These are phyloP conservation scores for Phymastichus coffea DNA, from an alignment of 1,140 invertebrate species.

Conservation along the genomic window DNA sequence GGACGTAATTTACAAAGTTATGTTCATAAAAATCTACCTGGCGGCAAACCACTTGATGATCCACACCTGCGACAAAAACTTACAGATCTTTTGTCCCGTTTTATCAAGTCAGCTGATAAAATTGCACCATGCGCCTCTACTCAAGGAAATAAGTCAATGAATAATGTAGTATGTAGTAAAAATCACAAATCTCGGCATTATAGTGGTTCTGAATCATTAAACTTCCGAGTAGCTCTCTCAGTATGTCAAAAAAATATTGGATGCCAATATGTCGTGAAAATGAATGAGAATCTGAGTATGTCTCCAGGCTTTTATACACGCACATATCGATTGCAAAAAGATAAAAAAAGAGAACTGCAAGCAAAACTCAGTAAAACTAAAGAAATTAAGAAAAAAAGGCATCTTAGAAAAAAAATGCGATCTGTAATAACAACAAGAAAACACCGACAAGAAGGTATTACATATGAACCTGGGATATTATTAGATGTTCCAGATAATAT, in stretches of 20 bases:
- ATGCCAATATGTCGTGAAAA: no score
- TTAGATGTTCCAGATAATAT: neutral
- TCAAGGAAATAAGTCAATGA: constrained; percentile 17
- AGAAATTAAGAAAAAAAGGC: constrained; percentile 1
- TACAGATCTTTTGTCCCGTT: neutral
- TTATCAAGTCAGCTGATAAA: constrained; percentile 21
- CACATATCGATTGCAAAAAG: constrained; percentile 3
- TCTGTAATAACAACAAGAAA: neutral
- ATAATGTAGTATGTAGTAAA: constrained; percentile 5
- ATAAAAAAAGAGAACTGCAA: neutral
- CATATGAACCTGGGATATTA: constrained; percentile 12
- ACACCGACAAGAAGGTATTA: constrained; percentile 13
- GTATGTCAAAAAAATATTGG: constrained; percentile 26
- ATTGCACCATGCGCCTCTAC: constrained; percentile 25
- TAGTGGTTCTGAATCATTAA: constrained; percentile 24
- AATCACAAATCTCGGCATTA: constrained; percentile 21
- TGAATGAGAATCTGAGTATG: no score
- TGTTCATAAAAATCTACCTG: neutral
- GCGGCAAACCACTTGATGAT: neutral
- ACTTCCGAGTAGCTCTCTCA: constrained; percentile 20
- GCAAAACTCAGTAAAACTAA: neutral
- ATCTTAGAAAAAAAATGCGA: neutral
- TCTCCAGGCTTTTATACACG: no score
- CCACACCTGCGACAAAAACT: neutral
- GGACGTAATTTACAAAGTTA: neutral